These are phyloP conservation scores for Acromyrmex charruanus DNA, from an alignment of 1,140 invertebrate genomes.

Conservation along the genomic window DNA sequence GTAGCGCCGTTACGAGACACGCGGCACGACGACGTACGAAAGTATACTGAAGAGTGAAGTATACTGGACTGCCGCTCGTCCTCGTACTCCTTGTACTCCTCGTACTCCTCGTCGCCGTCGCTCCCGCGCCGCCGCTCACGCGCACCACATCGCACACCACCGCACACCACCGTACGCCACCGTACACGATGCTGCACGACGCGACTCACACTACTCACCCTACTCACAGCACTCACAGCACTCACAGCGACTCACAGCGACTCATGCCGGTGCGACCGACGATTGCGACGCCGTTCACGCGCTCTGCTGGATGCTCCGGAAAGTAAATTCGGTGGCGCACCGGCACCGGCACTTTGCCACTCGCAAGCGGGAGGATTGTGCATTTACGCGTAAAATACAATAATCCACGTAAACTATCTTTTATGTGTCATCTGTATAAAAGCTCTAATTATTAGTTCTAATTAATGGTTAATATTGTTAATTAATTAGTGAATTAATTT, in stretches of 20 bases:
- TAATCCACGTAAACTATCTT: no score
- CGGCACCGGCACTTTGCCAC: conserved; percentile 8
- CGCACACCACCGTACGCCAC: background rate
- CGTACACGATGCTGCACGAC: no score
- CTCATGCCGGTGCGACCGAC: background rate
- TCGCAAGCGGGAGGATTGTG: no score
- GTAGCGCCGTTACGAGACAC: conserved; percentile 60
- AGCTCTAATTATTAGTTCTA: no score
- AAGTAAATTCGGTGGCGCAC: conserved; percentile 45
- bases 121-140: conserved; percentile 68
- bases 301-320: conserved; percentile 16
- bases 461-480: no score
- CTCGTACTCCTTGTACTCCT: no score
- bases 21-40: conserved; percentile 79
- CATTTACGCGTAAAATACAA: no score
- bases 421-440: no score
- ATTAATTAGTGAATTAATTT: no score
- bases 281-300: conserved; percentile 37
- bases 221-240: no score
- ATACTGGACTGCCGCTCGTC: conserved; percentile 72
- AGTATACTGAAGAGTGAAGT: conserved; percentile 80
- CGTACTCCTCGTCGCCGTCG: conserved; percentile 10
- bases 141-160: conserved; percentile 38
- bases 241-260: background rate
- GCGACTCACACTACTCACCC: no score